These are phyloP conservation scores for Acanthosepion esculentum DNA, from an alignment of 2,888 invertebrate genomes.

Conservation along the genomic window DNA sequence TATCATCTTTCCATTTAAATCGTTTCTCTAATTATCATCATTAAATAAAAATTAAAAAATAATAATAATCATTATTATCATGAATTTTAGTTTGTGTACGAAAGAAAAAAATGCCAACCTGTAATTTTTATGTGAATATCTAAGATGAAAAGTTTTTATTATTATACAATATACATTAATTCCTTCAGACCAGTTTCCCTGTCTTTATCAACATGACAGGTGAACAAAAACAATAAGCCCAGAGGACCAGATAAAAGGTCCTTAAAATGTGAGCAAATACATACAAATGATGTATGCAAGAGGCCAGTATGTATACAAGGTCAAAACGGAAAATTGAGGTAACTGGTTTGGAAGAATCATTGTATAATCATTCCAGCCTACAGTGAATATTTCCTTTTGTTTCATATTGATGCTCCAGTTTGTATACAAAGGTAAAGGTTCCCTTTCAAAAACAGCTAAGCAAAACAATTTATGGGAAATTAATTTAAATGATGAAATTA, in stretches of 20 bases:
- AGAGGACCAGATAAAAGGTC: not conserved
- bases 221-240: not conserved
- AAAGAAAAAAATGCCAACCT: not conserved
- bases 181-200: not conserved
- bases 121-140: not conserved
- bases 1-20: not conserved
- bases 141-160: not conserved
- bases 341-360: not conserved
- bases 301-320: not conserved
- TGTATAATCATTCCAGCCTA: not conserved
- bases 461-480: not conserved
- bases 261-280: not conserved
- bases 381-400: not conserved
- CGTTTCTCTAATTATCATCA: not conserved
- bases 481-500: not conserved
- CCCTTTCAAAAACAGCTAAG: not conserved
- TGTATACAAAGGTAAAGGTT: not conserved
- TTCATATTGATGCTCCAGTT: not conserved
- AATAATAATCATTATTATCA: not conserved
- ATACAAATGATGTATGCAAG: not conserved
- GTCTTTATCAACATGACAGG: not conserved
- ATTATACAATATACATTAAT: not conserved
- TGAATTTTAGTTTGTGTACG: not conserved
- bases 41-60: not conserved
- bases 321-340: not conserved